Base-by-base conservation (phyloP, 2,888 invertebrate genomes). In the Corythucha ciliata region DNA sequence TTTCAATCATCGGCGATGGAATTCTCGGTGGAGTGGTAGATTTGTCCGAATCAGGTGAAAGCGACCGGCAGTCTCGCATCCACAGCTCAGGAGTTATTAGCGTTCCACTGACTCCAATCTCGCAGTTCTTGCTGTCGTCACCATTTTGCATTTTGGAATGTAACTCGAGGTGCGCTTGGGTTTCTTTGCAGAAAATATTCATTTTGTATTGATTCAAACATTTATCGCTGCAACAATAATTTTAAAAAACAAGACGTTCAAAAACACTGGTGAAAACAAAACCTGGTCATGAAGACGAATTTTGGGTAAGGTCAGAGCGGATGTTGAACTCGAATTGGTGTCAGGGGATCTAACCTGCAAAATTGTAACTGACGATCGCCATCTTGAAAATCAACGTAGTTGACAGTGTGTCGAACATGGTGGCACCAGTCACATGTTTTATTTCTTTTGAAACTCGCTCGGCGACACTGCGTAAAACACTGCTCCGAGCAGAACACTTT, bases 121-220 rank as follows among this genome's bases (percentile, higher is more conserved):
- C 57, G 66, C 22, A 55, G 33, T 42, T 56, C 44, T 50, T 48
- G 47, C 54, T 57, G 36, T 44, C 57, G 26, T 45, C 57, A 39
- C 50, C 41, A 25, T 14, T 52, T 48, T 74, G 78, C 61, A 83
- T 69, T 66, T 85, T 84, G 1, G 85, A 84, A 57, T 74, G 73
- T 50, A 90, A 79, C 66, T 90, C 87, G 53, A 92, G 75, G 67
- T 91, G 91, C 6, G 91, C 90, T 66, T 89, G 84, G 4, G 92
- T 90, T 71, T 92, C 92, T 45, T 85, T 80, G 70, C 92, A 92
- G 71, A 93, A 93, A 58, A 92, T 90, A 68, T 91, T 89, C 91
- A 93, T 92, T 73, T 93, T 92, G 75, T 92, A 93, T 69, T 92
- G 91, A 67, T 91, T 92, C 59, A 92, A 74, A 65, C 92, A 93